A percentile compares a stretch with the other conserved stretches of the same genome.
These are phyloP conservation scores for Pseudococcus viburni DNA, from an alignment of 2,888 invertebrate genomes.

Conservation along the genomic window DNA sequence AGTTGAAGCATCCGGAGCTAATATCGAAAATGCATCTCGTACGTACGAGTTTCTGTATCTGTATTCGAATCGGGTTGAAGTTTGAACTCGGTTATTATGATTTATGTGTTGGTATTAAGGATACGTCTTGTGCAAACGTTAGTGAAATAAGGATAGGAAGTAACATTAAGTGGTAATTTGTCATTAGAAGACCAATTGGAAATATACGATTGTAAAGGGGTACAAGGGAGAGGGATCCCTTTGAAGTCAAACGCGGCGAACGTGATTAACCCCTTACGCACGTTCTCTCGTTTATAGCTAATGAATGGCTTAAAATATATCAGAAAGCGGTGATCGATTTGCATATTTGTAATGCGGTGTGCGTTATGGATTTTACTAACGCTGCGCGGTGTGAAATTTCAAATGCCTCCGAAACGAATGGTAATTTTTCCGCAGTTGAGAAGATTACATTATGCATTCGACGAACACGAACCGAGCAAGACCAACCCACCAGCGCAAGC, in stretches of 20 bases:
- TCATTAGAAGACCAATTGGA: slow-evolving; percentile 59
- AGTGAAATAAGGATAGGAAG: slow-evolving; percentile 49
- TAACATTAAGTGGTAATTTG: slow-evolving; percentile 63
- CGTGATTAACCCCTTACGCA: slow-evolving; percentile 55
- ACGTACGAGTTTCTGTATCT: background rate
- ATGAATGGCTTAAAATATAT: slow-evolving; percentile 49
- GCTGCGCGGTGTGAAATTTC: slow-evolving; percentile 1
- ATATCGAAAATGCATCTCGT: slow-evolving; percentile 17
- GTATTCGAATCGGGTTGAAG: background rate
- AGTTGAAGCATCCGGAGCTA: slow-evolving; percentile 8
- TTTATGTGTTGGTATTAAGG: slow-evolving; percentile 46
- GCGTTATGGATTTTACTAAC: slow-evolving; percentile 1
- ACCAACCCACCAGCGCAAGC: slow-evolving; percentile 24
- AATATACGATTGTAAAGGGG: slow-evolving; percentile 27
- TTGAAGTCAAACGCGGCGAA: slow-evolving; percentile 49
- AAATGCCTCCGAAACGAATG: slow-evolving; percentile 48
- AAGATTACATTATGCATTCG: slow-evolving; percentile 30
- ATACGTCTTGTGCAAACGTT: slow-evolving; percentile 58
- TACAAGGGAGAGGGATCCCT: slow-evolving; percentile 10
- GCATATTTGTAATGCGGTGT: slow-evolving; percentile 44
- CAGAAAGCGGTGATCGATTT: slow-evolving; percentile 39
- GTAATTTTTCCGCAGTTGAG: slow-evolving; percentile 22
- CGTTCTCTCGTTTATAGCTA: slow-evolving; percentile 31
- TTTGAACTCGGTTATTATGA: slow-evolving; percentile 33
- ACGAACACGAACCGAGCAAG: slow-evolving; percentile 16